Evolutionary conservation across 2,888 invertebrate species (phyloP), one percentile per base, ranked within the genome.

Genomic region (Catocala fraxini): DNA sequence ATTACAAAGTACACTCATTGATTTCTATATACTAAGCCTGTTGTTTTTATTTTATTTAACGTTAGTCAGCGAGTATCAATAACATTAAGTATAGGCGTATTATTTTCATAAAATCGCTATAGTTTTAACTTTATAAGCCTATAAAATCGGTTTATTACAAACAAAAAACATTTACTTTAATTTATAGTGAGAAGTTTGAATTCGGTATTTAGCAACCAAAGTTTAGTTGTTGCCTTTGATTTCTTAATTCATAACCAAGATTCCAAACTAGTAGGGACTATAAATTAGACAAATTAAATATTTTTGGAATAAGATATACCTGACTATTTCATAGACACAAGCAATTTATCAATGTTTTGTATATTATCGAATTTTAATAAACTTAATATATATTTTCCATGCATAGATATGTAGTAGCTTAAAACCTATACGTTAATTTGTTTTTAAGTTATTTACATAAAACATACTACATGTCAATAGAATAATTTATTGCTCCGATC

Each of bases 281-380:
- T 83, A 83, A 79, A 64, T 73, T 77, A 79, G 75, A 82, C 77
- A 83, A 81, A 84, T 83, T 82, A 81, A 83, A 82, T 80, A 81
- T 75, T 71, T 71, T 77, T 65, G 65, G 59, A 74, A 72, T 65
- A 68, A 63, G 65, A 64, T 77, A 78, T 25, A 25, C 77, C 71
- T 68, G 71, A 78, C 77, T 71, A 15, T 75, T 79, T 62, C 66
- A 71, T 64, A 64, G 43, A 68, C 56, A 62, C 60, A 59, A 70
- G 70, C 75, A 77, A 81, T 84, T 82, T 80, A 78, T 82, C 79
- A 80, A 73, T 73, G 63, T 79, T 75, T 73, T 74, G 75, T 56
- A 48, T 72, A 49, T 35, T 59, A 64, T 62, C 12, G 58, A 57
- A 58, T 58, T 55, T 53, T 52, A 61, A 65, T 65, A 57, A 61